A percentile compares a stretch with the other conserved stretches of the same genome.
Conservation (phyloP, 53 echinoderm and acorn worm species). For the Actinopyga echinites region DNA sequence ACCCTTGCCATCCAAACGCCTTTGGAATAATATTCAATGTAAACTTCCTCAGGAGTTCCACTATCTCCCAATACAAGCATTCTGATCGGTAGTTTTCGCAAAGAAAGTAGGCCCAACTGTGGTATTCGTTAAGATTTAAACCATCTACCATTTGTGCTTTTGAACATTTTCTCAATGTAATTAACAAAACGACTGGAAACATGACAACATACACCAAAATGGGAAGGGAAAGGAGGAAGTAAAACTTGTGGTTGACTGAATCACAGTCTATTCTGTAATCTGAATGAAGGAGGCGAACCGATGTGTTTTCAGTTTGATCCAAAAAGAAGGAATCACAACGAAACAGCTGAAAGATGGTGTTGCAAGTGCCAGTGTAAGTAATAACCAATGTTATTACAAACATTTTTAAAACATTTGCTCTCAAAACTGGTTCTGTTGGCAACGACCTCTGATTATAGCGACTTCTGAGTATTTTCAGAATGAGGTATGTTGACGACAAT, state of each 20-base stretch:
- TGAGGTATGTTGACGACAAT: no score
- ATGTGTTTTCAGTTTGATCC: neutral
- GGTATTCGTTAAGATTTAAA: neutral
- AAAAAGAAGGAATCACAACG: conserved; percentile 54
- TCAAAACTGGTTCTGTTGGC: no score
- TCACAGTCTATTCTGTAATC: conserved; percentile 63
- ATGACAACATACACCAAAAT: conserved; percentile 52
- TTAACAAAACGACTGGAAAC: conserved; percentile 52
- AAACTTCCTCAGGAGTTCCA: conserved; percentile 1
- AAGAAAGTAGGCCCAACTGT: conserved; percentile 7
- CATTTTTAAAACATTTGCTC: no score
- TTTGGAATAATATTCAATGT: neutral
- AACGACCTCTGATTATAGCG: no score
- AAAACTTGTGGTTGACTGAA: neutral
- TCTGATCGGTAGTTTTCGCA: conserved; percentile 16
- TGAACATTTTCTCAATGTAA: conserved; percentile 33
- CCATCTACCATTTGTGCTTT: no score
- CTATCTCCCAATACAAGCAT: conserved; percentile 35
- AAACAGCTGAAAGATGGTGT: conserved; percentile 36
- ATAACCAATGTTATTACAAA: conserved; percentile 37
- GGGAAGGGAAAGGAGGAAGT: conserved; percentile 30
- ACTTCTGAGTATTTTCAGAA: no score
- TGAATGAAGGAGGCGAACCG: conserved; percentile 22
- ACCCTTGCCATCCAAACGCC: conserved; percentile 1
- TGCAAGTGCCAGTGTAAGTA: conserved; percentile 54